Percentiles rank a stretch among this genome's conserved stretches.
Conservation (phyloP, 2,888 invertebrate genomes). For the Invenusta paracnida region DNA sequence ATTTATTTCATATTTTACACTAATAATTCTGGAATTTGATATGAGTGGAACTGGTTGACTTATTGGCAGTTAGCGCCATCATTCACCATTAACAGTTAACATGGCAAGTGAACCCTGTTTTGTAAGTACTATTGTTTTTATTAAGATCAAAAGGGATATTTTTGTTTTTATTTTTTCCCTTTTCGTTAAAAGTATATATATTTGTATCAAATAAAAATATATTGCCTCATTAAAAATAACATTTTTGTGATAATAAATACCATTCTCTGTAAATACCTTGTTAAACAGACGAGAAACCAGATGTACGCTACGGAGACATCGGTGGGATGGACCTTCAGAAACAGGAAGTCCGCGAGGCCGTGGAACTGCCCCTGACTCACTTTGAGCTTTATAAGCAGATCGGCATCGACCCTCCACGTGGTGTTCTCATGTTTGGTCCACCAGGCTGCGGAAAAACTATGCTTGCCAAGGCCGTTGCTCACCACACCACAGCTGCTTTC, state of each 20-base stretch:
- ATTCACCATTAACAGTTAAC: too few species aligned
- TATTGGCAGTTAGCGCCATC: too few species aligned
- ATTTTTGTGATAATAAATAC: neutral
- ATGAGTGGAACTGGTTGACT: too few species aligned
- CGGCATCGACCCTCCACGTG: conserved; percentile 95
- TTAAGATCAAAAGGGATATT: too few species aligned
- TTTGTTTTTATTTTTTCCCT: too few species aligned
- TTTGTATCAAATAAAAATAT: too few species aligned
- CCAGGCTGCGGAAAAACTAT: conserved; percentile 98
- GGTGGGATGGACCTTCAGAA: conserved; percentile 99
- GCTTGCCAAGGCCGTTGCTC: conserved; percentile 96
- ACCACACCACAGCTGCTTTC: conserved; percentile 96
- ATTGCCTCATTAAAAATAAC: too few species aligned
- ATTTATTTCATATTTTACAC: too few species aligned
- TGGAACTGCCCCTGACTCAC: conserved; percentile 92
- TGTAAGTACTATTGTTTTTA: too few species aligned
- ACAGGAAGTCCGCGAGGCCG: conserved; percentile 96
- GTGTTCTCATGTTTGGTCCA: conserved; percentile 98
- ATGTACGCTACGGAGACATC: conserved; percentile 91
- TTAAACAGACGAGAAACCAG: conserved; percentile 85
- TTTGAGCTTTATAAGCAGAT: conserved; percentile 93
- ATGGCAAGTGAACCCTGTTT: too few species aligned
- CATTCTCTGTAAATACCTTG: conserved; percentile 42
- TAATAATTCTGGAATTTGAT: too few species aligned
- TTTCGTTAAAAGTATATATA: too few species aligned